Evolutionary conservation across 2,888 invertebrate genomes (phyloP).

Genomic region (Leptopterna dolabrata): DNA sequence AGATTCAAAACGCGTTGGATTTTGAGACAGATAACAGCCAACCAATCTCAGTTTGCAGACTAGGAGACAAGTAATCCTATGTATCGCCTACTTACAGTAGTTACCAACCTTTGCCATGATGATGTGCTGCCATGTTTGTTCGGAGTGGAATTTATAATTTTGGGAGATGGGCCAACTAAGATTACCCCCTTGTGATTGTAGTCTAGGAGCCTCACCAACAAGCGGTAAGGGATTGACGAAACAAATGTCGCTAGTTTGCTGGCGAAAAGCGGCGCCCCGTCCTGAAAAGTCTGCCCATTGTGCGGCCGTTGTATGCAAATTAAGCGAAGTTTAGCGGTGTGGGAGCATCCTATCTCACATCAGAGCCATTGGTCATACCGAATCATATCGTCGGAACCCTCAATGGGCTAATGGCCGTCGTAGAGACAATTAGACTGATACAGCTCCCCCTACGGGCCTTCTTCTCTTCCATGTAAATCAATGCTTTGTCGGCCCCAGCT

Average conservation of each 20-base stretch:
- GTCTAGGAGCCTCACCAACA: not conserved
- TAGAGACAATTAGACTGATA: slow-evolving; percentile 44
- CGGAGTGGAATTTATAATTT: not conserved
- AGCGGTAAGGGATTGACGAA: not conserved
- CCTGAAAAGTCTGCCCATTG: slow-evolving; percentile 24
- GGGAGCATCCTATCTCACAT: slow-evolving; percentile 17
- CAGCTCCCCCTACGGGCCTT: slow-evolving; percentile 20
- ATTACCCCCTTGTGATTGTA: not conserved
- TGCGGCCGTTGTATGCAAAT: slow-evolving; percentile 34
- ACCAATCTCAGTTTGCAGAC: too few species aligned
- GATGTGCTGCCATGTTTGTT: too few species aligned
- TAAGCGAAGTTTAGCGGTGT: not conserved
- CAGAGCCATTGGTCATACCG: slow-evolving; percentile 33
- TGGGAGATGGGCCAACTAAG: not conserved
- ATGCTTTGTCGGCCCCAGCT: slow-evolving; percentile 51
- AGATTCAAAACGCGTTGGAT: too few species aligned
- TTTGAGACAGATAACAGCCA: too few species aligned
- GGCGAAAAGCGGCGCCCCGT: not conserved
- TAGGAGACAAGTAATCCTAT: too few species aligned
- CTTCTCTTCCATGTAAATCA: slow-evolving; percentile 44
- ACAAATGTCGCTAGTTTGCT: not conserved
- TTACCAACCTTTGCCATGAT: too few species aligned
- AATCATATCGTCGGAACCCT: slow-evolving; percentile 31
- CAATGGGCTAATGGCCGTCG: slow-evolving; percentile 45
- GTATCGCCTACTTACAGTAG: too few species aligned